A percentile compares a stretch with the other conserved stretches of the same genome.
Conservation (phyloP, 2,888 invertebrate species). For the Tribolium freemani region DNA sequence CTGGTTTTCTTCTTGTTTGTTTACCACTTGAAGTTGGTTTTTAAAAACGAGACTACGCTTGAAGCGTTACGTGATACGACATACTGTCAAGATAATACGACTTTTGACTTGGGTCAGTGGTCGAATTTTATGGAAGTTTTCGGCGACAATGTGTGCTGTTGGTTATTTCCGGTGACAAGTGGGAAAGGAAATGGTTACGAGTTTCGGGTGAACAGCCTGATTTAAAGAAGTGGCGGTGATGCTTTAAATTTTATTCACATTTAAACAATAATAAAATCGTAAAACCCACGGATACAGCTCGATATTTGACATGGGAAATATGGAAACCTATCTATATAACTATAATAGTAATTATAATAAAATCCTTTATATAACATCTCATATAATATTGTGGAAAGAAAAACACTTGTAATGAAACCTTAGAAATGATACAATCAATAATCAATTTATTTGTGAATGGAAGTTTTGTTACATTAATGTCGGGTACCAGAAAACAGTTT, state of each 20-base stretch:
- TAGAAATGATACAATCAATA: slow-evolving; percentile 25
- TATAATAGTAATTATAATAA: slow-evolving; percentile 53
- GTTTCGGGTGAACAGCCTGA: slow-evolving; percentile 43
- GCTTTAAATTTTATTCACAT: slow-evolving; percentile 57
- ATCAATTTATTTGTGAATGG: slow-evolving; percentile 30
- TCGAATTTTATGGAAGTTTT: slow-evolving; percentile 54
- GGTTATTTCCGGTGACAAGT: slow-evolving; percentile 52
- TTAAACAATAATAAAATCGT: slow-evolving; percentile 60
- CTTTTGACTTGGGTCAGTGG: slow-evolving; percentile 53
- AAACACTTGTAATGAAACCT: slow-evolving; percentile 36
- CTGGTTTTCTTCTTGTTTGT: slow-evolving; percentile 46
- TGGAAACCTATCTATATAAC: slow-evolving; percentile 52
- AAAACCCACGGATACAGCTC: slow-evolving; percentile 53
- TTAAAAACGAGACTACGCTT: slow-evolving; percentile 55
- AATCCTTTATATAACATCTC: slow-evolving; percentile 50
- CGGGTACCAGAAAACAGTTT: slow-evolving; percentile 27
- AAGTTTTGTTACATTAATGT: slow-evolving; percentile 32
- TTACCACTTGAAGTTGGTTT: slow-evolving; percentile 49
- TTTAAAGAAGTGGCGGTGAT: slow-evolving; percentile 5
- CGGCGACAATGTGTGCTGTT: slow-evolving; percentile 51
- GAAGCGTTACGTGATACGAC: slow-evolving; percentile 49
- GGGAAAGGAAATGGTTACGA: slow-evolving; percentile 51
- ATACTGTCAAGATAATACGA: slow-evolving; percentile 49
- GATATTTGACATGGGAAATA: slow-evolving; percentile 51
- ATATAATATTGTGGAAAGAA: slow-evolving; percentile 28